phyloP scores from a whole-genome alignment of 2,113 vertebrate genomes.

The Megaceryle maxima region DNA sequence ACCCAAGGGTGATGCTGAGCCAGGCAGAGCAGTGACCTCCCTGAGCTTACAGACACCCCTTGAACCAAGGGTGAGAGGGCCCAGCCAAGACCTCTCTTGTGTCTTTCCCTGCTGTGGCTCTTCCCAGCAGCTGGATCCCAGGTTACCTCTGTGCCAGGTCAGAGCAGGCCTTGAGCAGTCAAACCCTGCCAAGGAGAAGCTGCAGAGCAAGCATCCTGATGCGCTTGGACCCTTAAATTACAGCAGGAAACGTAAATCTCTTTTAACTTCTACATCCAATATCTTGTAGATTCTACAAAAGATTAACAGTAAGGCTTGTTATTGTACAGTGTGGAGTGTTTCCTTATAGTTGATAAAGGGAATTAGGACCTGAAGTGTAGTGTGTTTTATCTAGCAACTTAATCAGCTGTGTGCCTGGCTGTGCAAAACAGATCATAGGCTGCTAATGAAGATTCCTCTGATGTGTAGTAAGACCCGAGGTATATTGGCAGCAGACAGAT shows the following conservation, averaged over 20 bases:
- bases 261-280: neutral
- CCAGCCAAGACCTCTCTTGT: neutral
- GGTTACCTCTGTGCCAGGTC: neutral
- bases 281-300: neutral
- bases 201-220: neutral
- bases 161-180: neutral
- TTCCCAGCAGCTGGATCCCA: neutral
- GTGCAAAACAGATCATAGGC: neutral
- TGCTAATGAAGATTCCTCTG: neutral
- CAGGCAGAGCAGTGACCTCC: neutral
- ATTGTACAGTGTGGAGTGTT: neutral
- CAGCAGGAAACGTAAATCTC: neutral
- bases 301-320: neutral
- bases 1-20: neutral
- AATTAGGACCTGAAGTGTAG: neutral
- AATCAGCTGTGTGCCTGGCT: neutral
- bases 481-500: neutral
- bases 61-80: neutral
- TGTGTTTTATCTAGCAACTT: neutral
- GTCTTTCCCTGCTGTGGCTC: neutral
- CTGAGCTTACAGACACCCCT: neutral
- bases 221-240: neutral
- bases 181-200: neutral
- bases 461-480: neutral
- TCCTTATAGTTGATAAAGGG: neutral